Percentiles rank a stretch among this genome's conserved stretches.
Conservation (phyloP, 2,113 vertebrate genomes). For the Ornithorhynchus anatinus region DNA sequence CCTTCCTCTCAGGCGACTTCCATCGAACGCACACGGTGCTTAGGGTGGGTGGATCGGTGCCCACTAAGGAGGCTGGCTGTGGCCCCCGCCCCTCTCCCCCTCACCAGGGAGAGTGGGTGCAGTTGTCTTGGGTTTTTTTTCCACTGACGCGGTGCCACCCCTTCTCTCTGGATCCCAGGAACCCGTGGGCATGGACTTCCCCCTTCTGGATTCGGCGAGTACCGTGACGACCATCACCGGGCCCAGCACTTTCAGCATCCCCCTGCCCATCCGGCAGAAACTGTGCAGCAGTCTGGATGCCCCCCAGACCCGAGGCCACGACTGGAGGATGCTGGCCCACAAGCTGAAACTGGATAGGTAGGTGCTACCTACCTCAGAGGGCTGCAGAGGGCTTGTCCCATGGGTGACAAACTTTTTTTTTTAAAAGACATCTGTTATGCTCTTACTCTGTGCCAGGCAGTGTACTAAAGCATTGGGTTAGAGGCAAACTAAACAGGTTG, state of each 20-base stretch:
- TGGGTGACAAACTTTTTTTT: background rate
- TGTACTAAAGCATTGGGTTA: no score
- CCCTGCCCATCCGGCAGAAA: slow-evolving; percentile 94
- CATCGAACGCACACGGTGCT: background rate
- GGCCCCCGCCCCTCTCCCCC: no score
- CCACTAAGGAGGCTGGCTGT: background rate
- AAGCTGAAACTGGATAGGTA: slow-evolving; percentile 96
- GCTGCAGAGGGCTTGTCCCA: no score
- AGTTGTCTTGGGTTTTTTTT: background rate
- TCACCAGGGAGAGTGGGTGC: no score
- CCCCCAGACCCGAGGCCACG: slow-evolving; percentile 92
- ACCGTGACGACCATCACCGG: slow-evolving; percentile 89
- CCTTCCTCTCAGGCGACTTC: no score
- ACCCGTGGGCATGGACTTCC: slow-evolving; percentile 84
- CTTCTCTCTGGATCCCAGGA: slow-evolving; percentile 74
- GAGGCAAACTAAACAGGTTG: no score
- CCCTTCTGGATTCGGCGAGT: slow-evolving; percentile 86
- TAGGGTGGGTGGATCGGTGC: fast-evolving
- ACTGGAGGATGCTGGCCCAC: slow-evolving; percentile 97
- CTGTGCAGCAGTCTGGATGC: slow-evolving; percentile 96
- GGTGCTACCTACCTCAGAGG: no score
- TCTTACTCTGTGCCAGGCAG: background rate
- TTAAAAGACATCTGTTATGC: background rate
- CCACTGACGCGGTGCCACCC: background rate
- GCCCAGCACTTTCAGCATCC: slow-evolving; percentile 92